These are phyloP conservation scores for Chironomus riparius DNA, from an alignment of 2,888 invertebrate genomes.

Conservation along the genomic window DNA sequence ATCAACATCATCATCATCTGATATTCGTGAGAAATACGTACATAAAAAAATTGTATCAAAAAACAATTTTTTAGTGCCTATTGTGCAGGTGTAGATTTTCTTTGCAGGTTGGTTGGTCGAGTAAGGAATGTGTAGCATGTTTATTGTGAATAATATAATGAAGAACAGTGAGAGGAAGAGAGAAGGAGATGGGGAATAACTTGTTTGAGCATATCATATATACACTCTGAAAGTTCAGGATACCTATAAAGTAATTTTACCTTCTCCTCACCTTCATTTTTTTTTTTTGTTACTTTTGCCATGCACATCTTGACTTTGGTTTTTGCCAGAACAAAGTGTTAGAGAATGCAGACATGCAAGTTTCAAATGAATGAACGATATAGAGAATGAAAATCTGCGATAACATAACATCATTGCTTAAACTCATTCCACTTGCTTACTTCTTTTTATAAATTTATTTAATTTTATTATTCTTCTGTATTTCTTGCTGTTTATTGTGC, in stretches of 20 bases:
- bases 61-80: not conserved
- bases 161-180: not conserved
- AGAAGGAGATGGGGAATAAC: not conserved
- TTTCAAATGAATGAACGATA: not conserved
- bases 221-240: not conserved
- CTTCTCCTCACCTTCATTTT: too few species aligned
- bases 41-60: too few species aligned
- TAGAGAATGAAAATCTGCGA: not conserved
- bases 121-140: too few species aligned
- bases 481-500: too few species aligned
- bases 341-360: conserved; percentile 14
- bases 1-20: not conserved
- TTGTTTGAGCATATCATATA: not conserved
- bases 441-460: not conserved
- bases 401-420: not conserved
- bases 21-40: too few species aligned
- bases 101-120: not conserved
- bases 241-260: too few species aligned
- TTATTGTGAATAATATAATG: not conserved
- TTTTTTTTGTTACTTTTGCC: too few species aligned
- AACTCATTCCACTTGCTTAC: not conserved
- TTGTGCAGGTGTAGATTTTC: conserved; percentile 12
- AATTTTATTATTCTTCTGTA: too few species aligned
- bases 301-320: too few species aligned
- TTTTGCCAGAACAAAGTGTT: too few species aligned